phyloP scores from a whole-genome alignment of 2,888 invertebrate species.

The Calameuta pallipes region DNA sequence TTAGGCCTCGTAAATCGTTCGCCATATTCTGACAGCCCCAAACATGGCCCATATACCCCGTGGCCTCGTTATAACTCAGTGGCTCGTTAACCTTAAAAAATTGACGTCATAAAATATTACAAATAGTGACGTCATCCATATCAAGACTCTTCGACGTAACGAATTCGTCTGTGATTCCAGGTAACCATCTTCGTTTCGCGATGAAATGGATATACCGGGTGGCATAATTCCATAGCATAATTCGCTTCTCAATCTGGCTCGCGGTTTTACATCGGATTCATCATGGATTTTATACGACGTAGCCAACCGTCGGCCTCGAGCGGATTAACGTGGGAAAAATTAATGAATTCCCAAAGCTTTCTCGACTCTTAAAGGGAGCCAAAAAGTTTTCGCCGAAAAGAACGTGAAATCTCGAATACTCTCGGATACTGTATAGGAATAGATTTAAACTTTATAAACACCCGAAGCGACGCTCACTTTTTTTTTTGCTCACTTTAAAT shows the following conservation, averaged over 20 bases:
- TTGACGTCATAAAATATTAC: not conserved
- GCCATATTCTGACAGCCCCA: not conserved
- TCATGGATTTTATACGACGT: not conserved
- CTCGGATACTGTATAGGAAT: not conserved
- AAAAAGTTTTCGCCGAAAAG: not conserved
- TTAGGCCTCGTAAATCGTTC: not conserved
- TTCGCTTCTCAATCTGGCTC: not conserved
- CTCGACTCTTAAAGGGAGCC: not conserved
- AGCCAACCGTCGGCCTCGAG: not conserved
- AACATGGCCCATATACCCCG: constrained; percentile 11
- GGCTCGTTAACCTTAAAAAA: constrained; percentile 11
- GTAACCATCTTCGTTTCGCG: not conserved
- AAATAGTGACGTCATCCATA: not conserved
- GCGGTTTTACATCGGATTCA: not conserved
- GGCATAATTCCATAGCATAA: not conserved
- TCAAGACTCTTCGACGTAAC: not conserved
- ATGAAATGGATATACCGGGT: not conserved
- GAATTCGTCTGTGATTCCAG: not conserved
- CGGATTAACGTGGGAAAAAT: not conserved
- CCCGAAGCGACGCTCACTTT: not conserved
- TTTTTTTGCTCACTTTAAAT: not conserved
- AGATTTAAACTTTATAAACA: constrained; percentile 5
- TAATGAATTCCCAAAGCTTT: not conserved
- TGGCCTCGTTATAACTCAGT: constrained; percentile 15
- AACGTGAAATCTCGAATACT: not conserved